Percentiles rank a stretch among this genome's conserved stretches.
phyloP scores from a whole-genome alignment of 2,797 vertebrate species.

The Argya squamiceps region DNA sequence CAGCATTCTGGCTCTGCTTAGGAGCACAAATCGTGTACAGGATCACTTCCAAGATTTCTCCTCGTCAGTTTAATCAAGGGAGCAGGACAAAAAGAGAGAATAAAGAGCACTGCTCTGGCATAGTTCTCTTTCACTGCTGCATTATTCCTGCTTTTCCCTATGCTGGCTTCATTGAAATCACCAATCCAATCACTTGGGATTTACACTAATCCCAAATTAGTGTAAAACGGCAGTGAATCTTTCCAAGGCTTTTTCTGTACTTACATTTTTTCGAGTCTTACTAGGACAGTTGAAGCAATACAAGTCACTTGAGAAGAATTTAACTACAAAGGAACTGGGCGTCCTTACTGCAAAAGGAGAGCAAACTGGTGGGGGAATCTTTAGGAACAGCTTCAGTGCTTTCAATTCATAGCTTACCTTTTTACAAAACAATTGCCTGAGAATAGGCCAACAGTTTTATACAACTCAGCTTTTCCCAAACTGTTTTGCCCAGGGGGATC shows the following conservation, averaged over 20 bases:
- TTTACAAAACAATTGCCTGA: constrained; percentile 12
- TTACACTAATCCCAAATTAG: too few relatives aligned
- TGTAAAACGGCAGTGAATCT: neutral
- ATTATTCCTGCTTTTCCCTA: neutral
- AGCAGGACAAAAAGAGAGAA: neutral
- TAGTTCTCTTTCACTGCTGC: neutral
- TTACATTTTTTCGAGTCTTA: constrained; percentile 11
- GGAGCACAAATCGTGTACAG: neutral
- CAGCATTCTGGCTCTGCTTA: constrained; percentile 46
- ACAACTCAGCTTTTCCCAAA: neutral
- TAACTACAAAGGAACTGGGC: constrained; percentile 10
- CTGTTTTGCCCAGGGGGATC: constrained; percentile 6
- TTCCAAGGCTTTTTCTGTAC: constrained; percentile 21
- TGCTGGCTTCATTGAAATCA: neutral
- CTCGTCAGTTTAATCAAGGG: neutral
- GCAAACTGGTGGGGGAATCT: neutral
- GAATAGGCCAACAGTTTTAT: neutral
- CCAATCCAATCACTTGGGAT: too few relatives aligned
- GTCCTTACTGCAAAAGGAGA: neutral
- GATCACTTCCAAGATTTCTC: constrained; percentile 46
- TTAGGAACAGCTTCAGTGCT: neutral
- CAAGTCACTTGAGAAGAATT: constrained; percentile 63
- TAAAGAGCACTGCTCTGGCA: neutral
- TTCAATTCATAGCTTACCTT: constrained; percentile 26
- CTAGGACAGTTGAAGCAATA: constrained; percentile 13